Evolutionary conservation across 2,113 vertebrate genomes (phyloP).

Genomic region (Nymphicus hollandicus): DNA sequence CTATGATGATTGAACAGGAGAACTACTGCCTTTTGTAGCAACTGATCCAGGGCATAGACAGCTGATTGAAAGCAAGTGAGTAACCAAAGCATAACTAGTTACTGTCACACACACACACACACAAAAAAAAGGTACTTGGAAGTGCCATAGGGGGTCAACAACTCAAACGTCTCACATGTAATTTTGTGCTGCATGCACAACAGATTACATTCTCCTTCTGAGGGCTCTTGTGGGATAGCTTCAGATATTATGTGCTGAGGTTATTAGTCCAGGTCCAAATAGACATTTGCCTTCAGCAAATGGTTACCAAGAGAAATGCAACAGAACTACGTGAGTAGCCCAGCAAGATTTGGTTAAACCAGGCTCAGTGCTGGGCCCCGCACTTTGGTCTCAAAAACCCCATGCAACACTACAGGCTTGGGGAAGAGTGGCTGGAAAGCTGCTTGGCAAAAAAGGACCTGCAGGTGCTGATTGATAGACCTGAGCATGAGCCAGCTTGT

Average conservation of each 20-base stretch:
- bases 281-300: neutral
- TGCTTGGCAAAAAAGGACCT: neutral
- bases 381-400: neutral
- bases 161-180: neutral
- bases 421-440: neutral
- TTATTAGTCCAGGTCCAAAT: neutral
- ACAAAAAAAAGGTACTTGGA: neutral
- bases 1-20: neutral
- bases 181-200: neutral
- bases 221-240: neutral
- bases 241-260: neutral
- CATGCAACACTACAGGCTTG: neutral
- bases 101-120: neutral
- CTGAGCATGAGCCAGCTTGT: too few species aligned
- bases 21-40: neutral
- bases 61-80: neutral
- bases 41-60: neutral
- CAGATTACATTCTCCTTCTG: neutral
- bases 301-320: neutral
- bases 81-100: neutral
- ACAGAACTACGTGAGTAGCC: neutral
- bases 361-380: neutral
- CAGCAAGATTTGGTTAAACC: neutral
- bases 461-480: neutral
- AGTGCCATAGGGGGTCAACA: neutral